A percentile compares a stretch with the other conserved stretches of the same genome.
These are phyloP conservation scores for Panonychus citri DNA, from an alignment of 1,140 invertebrate genomes.

Conservation along the genomic window DNA sequence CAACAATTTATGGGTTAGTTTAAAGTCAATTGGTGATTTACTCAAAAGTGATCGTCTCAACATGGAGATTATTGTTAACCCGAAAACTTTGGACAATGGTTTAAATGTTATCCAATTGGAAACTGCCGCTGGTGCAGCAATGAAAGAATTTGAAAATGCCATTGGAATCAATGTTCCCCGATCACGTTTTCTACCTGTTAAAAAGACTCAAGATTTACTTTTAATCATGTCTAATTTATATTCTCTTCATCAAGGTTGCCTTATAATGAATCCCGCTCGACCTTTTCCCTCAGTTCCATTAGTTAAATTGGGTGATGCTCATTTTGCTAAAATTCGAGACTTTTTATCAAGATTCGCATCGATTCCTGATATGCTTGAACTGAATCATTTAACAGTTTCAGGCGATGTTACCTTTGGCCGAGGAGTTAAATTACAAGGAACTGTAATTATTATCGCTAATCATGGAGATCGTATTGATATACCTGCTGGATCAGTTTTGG, in stretches of 20 bases:
- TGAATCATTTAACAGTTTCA: constrained; percentile 95
- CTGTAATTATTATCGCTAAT: constrained; percentile 98
- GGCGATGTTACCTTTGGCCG: constrained; percentile 97
- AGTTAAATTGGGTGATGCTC: constrained; percentile 81
- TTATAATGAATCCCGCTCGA: constrained; percentile 70
- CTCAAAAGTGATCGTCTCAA: constrained; percentile 53
- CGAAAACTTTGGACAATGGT: constrained; percentile 60
- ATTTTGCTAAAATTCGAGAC: constrained; percentile 73
- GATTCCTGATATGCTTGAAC: constrained; percentile 86
- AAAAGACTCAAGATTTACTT: constrained; percentile 91
- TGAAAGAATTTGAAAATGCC: constrained; percentile 85
- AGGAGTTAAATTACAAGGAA: constrained; percentile 83
- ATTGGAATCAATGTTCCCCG: constrained; percentile 81
- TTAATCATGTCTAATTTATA: constrained; percentile 97
- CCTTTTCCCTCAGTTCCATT: constrained; percentile 90
- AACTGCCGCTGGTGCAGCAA: constrained; percentile 92
- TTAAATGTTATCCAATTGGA: constrained; percentile 89
- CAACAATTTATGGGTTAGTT: constrained; percentile 91
- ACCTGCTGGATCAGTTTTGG: constrained; percentile 79
- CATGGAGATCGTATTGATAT: constrained; percentile 98
- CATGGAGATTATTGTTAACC: constrained; percentile 95
- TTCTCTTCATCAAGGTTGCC: constrained; percentile 57
- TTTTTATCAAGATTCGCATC: constrained; percentile 77
- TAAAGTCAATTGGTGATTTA: constrained; percentile 61
- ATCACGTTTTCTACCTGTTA: constrained; percentile 89